Evolutionary conservation across 2,797 vertebrate species (phyloP), one percentile per base, ranked within the genome.

Genomic region (Aldrovandia affinis): DNA sequence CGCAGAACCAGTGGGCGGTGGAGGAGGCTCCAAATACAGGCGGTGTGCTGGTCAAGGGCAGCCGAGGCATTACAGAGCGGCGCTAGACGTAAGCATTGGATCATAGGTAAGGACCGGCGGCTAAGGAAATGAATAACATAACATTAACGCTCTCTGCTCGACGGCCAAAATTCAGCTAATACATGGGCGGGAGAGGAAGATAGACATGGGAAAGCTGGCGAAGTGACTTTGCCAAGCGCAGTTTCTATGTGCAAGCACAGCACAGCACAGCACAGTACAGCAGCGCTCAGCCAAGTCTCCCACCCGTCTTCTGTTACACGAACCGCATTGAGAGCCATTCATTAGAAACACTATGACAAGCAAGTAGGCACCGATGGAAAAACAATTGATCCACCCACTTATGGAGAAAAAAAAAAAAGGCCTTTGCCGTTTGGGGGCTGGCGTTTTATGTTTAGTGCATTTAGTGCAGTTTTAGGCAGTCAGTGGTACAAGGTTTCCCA

Each of bases 301-400:
- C 77, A 79, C 77, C 77, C 77, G 33, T 50, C 77, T 44, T 30
- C 77, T 30, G 12, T 50, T 79, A 78, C 39, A 78, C 14, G 44
- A 0, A 0, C 15, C 77, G 25, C 50, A 79, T 54, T 20, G 44
- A 54, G 15, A 28, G 47, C 77, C n/a, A 54, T 33, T 44, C 28
- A 47, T 33, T 79, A n/a, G 77, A 20, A 28, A 4, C 39, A 39
- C 3, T 39, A 75, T 22, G 39, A 44, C 77, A 52, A 8, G 15
- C 39, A 30, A 54, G 25, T 12, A 54, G 50, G 44, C 42, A 28
- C 47, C n/a, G 6, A 4, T 6, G 44, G 44, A 79, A 79, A 75
- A 42, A 15, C 3, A 54, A 79, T 4, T 14, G 25, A 79, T 12
- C 47, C 10, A 79, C 50, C 77, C 50, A 9, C 22, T 20, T 0